Evolutionary conservation across 2,888 invertebrate species (phyloP), one percentile per base, ranked within the genome.

Genomic region (Amaurobius ferox): DNA sequence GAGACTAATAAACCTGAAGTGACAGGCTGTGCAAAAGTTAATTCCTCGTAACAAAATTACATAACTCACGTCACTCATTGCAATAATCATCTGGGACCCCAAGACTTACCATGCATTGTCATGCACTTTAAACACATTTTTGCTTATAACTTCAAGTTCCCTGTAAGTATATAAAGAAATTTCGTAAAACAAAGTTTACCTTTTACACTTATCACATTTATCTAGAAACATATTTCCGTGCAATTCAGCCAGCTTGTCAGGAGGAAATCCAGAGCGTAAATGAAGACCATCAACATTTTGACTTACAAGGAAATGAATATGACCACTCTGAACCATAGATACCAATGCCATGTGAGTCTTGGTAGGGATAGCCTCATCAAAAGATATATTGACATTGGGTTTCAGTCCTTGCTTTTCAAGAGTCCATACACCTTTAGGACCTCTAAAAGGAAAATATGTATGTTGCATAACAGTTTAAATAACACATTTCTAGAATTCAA

Each of bases 221-320:
- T 98, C 98, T 39, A 96, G 93, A 92, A 98, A 99, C 95, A 99
- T 98, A 91, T 99, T 98, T 0, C 99, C 99, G 93, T 99, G 99
- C 67, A 99, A 93, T 92, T 99, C 99, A 11, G 98, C 94, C 87
- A 99, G 92, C 90, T 94, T 92, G 89, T 95, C 94, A 86, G 98
- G 93, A 0, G 94, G 93, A 87, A 99, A 92, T 2, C 98, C 98
- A 7, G 97, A 97, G 90, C 96, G 94, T 76, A 98, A 92, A 92
- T 99, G 99, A 70, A 99, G 93, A 0, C 99, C 99, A 93, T 99
- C 99, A 89, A 99, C 98, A 92, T 99, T 99, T 92, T 99, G 99
- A 90, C 97, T 98, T 28, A 99, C 94, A 39, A 99, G 93, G 90
- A 95, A 98, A 89, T 97, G 95, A 26, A 89, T 67, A 19, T 76